Percentiles rank a stretch among this genome's conserved stretches.
Conservation (phyloP, 2,888 invertebrate genomes). For the Spodoptera littoralis region DNA sequence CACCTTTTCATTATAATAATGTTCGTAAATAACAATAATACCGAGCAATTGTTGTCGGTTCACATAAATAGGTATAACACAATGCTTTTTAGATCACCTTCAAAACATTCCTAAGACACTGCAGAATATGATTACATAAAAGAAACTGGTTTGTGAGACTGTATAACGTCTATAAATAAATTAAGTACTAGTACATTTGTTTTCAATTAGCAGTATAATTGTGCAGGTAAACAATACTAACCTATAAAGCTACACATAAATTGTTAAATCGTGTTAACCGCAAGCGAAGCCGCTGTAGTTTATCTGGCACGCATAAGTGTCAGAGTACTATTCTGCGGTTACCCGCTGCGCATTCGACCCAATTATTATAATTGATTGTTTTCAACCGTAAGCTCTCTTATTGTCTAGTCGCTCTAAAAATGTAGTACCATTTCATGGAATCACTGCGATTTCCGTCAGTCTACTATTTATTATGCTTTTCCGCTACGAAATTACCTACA, state of each 20-base stretch:
- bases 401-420: slow-evolving; percentile 19
- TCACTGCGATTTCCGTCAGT: neutral
- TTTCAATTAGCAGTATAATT: slow-evolving; percentile 29
- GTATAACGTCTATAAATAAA: neutral
- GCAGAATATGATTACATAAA: neutral
- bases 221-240: slow-evolving; percentile 46
- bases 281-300: slow-evolving; percentile 48
- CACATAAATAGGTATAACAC: no score
- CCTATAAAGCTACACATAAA: slow-evolving; percentile 45
- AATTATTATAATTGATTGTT: slow-evolving; percentile 62
- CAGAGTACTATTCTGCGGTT: slow-evolving; percentile 60
- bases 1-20: no score
- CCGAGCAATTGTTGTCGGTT: no score
- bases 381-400: slow-evolving; percentile 38
- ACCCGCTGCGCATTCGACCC: slow-evolving; percentile 64
- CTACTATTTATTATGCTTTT: neutral
- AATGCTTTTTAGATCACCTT: no score
- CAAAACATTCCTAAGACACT: no score
- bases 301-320: slow-evolving; percentile 55
- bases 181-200: slow-evolving; percentile 1
- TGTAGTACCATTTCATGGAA: neutral
- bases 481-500: slow-evolving; percentile 5
- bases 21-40: no score
- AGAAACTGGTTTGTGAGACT: neutral
- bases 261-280: slow-evolving; percentile 53